Conservation (phyloP, 2,113 vertebrate species). For the Alligator sinensis region DNA sequence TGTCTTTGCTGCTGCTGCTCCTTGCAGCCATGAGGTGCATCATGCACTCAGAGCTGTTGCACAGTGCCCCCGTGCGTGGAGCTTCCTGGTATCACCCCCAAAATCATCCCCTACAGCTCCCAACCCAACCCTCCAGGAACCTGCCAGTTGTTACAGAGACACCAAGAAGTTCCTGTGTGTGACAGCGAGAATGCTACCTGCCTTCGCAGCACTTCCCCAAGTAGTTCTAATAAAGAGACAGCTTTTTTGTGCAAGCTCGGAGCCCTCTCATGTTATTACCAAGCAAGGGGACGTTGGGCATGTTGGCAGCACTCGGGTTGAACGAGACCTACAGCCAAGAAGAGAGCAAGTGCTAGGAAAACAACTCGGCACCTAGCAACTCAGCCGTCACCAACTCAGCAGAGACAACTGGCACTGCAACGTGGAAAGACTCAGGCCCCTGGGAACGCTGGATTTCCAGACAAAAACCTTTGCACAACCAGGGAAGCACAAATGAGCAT, state of each 20-base stretch:
- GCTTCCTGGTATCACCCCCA: no score
- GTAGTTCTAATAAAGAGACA: not conserved
- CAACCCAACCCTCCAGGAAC: no score
- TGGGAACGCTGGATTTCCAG: not conserved
- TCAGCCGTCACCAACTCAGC: no score
- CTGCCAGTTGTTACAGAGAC: not conserved
- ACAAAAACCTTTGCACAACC: not conserved
- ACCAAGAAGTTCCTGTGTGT: not conserved
- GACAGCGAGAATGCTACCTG: not conserved
- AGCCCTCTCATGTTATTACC: not conserved
- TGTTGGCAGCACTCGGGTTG: not conserved
- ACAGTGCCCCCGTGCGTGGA: no score
- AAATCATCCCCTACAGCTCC: no score
- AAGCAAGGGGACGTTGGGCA: fast-evolving
- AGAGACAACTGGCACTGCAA: not conserved
- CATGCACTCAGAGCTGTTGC: no score
- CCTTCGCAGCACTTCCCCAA: not conserved
- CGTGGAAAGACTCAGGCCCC: not conserved
- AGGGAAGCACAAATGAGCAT: conserved; percentile 12
- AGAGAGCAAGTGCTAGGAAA: not conserved
- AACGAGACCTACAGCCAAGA: not conserved
- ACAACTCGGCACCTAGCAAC: conserved; percentile 25
- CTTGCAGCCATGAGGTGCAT: no score
- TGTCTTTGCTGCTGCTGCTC: no score
- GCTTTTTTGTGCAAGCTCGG: not conserved